Base-by-base conservation (phyloP, 2,888 invertebrate genomes). In the Phyllotreta cruciferae region DNA sequence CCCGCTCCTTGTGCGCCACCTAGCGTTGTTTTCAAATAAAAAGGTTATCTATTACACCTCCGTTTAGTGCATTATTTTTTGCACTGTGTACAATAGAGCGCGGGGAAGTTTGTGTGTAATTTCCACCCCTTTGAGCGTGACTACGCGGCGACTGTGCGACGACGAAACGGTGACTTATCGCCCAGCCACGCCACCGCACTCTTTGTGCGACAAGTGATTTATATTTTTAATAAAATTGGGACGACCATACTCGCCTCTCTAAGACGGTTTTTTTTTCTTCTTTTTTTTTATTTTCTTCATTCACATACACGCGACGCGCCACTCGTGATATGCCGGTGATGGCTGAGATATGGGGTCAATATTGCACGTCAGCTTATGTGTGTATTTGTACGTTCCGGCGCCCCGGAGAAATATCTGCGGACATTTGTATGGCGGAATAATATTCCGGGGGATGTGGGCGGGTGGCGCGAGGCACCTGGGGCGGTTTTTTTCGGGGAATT, bases 181-280 rank as follows among this genome's bases (percentile, higher is more conserved):
- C 73, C n/a, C 68, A 63, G 64, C 73, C 73, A 73, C 69, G 73
- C 73, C 69, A 82, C 82, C 69, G 83, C 85, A 79, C 83, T 85
- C 83, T 83, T 82, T 84, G 83, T 87, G 85, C 86, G 83, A 82
- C 82, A 36, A 79, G 83, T 84, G 79, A 84, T 85, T 84, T 84
- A 83, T 85, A 86, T 83, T 86, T 86, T 71, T 71, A 71, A 71
- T 71, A 71, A 71, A 71, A 71, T 71, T 71, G 66, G 71, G 69
- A 67, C 69, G 69, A 66, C 64, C 69, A 60, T 61, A 50, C 44
- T 56, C 52, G 64, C 24, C 24, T 58, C 68, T 66, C 64, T 54
- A 63, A 66, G 70, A 65, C 66, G 64, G 65, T 66, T 63, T 66
- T 58, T 63, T 62, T 63, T 63, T 62, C 63, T 63, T 66, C 64